These are phyloP conservation scores for Oxytorus armatus DNA, from an alignment of 2,888 invertebrate species.

Conservation along the genomic window DNA sequence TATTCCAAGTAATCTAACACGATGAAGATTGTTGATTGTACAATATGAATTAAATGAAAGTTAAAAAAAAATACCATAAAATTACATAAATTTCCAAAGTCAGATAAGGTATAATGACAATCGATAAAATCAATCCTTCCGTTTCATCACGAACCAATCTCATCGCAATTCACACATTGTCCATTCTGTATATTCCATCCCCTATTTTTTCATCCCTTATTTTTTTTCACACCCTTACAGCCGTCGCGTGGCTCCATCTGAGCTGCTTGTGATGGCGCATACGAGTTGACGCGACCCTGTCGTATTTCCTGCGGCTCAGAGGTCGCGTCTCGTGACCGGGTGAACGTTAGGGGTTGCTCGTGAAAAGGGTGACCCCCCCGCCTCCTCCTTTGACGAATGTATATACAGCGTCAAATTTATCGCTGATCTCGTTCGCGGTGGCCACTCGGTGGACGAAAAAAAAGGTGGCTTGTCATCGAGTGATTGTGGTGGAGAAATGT, in stretches of 20 bases:
- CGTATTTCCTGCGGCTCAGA: slow-evolving; percentile 46
- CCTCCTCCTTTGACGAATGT: background rate
- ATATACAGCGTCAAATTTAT: background rate
- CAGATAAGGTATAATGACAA: no score
- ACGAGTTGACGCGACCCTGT: slow-evolving; percentile 34
- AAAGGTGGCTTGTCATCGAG: slow-evolving; percentile 17
- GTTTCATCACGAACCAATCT: no score
- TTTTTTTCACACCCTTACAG: background rate
- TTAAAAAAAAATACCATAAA: no score
- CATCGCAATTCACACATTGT: no score
- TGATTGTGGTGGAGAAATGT: slow-evolving; percentile 19
- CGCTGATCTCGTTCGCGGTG: background rate
- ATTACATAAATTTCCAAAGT: no score
- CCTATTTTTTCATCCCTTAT: background rate
- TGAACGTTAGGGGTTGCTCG: slow-evolving; percentile 63
- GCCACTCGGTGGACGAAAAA: background rate
- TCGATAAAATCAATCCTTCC: no score
- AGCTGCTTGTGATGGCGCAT: slow-evolving; percentile 37
- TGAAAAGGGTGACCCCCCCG: slow-evolving; percentile 26
- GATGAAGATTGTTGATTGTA: no score
- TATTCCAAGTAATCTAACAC: no score
- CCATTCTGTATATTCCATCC: background rate
- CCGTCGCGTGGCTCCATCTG: slow-evolving; percentile 61
- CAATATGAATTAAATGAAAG: no score
- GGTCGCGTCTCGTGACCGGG: slow-evolving; percentile 62